These are phyloP conservation scores for Tenebrosternarchus preto DNA, from an alignment of 2,113 vertebrate genomes.

Conservation along the genomic window DNA sequence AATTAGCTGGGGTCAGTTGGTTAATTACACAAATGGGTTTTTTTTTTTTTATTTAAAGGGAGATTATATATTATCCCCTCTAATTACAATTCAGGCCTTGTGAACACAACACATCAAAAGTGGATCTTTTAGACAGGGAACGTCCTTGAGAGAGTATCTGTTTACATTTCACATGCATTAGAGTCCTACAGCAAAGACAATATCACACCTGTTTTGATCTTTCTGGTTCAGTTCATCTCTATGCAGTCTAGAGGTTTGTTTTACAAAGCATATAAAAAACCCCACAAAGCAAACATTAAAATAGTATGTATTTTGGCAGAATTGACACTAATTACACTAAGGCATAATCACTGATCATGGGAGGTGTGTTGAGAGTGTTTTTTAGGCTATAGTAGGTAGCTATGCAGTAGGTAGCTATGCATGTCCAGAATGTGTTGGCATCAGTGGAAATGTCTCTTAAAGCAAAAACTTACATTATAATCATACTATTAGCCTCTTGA, in stretches of 20 bases:
- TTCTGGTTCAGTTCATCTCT: not conserved
- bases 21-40: conserved; percentile 25
- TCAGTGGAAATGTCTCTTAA: too few species aligned
- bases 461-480: too few species aligned
- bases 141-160: not conserved
- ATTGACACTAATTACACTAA: too few species aligned
- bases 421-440: too few species aligned
- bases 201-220: not conserved
- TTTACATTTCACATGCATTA: not conserved
- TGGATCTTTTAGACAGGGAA: conserved; percentile 6
- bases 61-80: conserved; percentile 40
- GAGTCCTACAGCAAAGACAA: not conserved
- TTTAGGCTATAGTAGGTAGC: too few species aligned
- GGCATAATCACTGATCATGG: too few species aligned
- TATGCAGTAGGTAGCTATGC: too few species aligned
- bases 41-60: conserved; percentile 12
- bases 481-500: too few species aligned
- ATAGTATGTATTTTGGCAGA: too few species aligned
- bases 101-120: conserved; percentile 28
- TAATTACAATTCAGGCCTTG: conserved; percentile 24
- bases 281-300: too few species aligned
- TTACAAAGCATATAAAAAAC: too few species aligned
- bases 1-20: conserved; percentile 35
- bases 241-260: not conserved
- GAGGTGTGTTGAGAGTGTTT: too few species aligned